A percentile compares a stretch with the other conserved stretches of the same genome.
Evolutionary conservation across 2,797 vertebrate species (phyloP).

Genomic region (Arnoldichthys spilopterus): DNA sequence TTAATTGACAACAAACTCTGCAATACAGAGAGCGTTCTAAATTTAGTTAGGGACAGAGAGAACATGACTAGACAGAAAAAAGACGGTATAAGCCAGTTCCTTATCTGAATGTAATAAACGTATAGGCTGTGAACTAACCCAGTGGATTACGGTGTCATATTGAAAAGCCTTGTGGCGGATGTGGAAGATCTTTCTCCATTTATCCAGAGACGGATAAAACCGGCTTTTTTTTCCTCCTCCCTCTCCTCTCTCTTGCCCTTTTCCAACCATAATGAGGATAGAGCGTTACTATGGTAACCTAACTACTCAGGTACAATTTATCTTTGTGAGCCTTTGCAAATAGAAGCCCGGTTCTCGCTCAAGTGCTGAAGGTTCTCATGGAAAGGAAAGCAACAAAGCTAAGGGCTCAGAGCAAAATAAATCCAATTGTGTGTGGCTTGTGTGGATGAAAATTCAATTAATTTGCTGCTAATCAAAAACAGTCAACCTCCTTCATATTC

Average conservation of each 20-base stretch:
- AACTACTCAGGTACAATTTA: slow-evolving; percentile 59
- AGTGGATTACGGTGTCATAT: slow-evolving; percentile 44
- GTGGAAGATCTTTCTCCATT: slow-evolving; percentile 41
- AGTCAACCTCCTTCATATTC: slow-evolving; percentile 31
- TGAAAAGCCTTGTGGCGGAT: slow-evolving; percentile 38
- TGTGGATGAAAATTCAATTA: slow-evolving; percentile 52
- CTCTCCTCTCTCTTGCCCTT: slow-evolving; percentile 54
- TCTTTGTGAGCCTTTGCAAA: slow-evolving; percentile 58
- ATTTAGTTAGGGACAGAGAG: slow-evolving; percentile 37
- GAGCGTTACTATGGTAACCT: slow-evolving; percentile 65
- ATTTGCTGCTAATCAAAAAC: slow-evolving; percentile 53
- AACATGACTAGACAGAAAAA: slow-evolving; percentile 44
- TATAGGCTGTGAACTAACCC: slow-evolving; percentile 34
- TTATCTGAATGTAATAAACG: slow-evolving; percentile 52
- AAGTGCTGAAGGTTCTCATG: slow-evolving; percentile 37
- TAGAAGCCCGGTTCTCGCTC: slow-evolving; percentile 46
- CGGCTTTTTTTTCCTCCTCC: slow-evolving; percentile 9
- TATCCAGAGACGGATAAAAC: slow-evolving; percentile 48
- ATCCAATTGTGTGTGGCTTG: slow-evolving; percentile 33
- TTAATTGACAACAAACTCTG: slow-evolving; percentile 46
- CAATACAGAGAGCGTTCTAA: slow-evolving; percentile 38
- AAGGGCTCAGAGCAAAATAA: slow-evolving; percentile 22
- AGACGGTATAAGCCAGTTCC: slow-evolving; percentile 19
- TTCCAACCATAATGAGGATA: slow-evolving; percentile 58
- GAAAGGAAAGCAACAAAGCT: slow-evolving; percentile 27